A percentile compares a stretch with the other conserved stretches of the same genome.
Evolutionary conservation across 2,113 vertebrate species (phyloP).

Genomic region (rat (Rattus norvegicus)): GRCr8 NC_086035.1:22839001-22839500

Average conservation of each 20-base stretch:
- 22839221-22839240: slow-evolving; percentile 9
- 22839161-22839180: background rate
- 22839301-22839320: background rate
- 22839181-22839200: background rate
- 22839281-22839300: too few relatives aligned
- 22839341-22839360: background rate
- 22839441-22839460: background rate
- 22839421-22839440: background rate
- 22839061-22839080: background rate
- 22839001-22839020: slow-evolving; percentile 19
- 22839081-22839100: slow-evolving; percentile 14
- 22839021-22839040: background rate
- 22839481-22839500: background rate
- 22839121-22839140: background rate
- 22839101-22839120: slow-evolving; percentile 60
- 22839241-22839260: background rate
- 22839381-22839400: background rate
- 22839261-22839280: background rate
- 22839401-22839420: slow-evolving; percentile 10
- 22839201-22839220: background rate
- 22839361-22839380: slow-evolving; percentile 5
- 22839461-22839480: background rate
- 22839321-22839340: background rate
- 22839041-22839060: background rate
- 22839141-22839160: slow-evolving; percentile 40